Evolutionary conservation across 2,888 invertebrate genomes (phyloP), one percentile per base, ranked within the genome.

Genomic region (Apeira syringaria): DNA sequence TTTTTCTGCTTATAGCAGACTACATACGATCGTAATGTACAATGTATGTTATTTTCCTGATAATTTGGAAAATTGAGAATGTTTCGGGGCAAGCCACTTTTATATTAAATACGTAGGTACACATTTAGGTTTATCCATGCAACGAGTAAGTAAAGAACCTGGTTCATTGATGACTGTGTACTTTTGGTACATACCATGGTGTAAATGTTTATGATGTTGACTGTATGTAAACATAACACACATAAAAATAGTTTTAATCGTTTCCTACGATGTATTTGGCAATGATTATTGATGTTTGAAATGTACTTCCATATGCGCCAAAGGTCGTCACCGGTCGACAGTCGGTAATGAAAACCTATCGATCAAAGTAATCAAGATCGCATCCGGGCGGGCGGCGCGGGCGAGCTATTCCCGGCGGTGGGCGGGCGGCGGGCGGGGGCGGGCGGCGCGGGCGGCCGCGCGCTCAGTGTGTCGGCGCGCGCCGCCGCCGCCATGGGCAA

Each of bases 401-500:
- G 63, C 59, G 73, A 84, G 84, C 83, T 84, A 84, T 84, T 84
- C 84, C 84, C 74, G 75, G 61, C 61, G 63, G 60, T 48, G 53
- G 61, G 62, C 47, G 46, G 59, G 50, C 63, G 49, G 59, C 59
- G 54, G 63, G 50, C 60, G 60, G 68, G 57, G 27, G 60, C 61
- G 48, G 57, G 62, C 66, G 69, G 74, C 64, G 72, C 59, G 60
- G 61, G 62, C 61, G 60, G 56, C 56, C 7, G 59, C 53, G 62
- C 64, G 74, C 67, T 85, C 83, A 84, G 85, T 82, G 85, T 83
- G 80, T 71, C 77, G 83, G 81, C 84, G 84, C 80, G 81, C 83
- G 83, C 74, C 83, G 83, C 80, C 84, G 83, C 85, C 87, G 86
- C 80, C 80, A 90, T 89, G 89, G 90, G 90, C 82, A 89, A 90